Conservation (phyloP, 2,797 vertebrate genomes). For the Enteromius radiatus region DNA sequence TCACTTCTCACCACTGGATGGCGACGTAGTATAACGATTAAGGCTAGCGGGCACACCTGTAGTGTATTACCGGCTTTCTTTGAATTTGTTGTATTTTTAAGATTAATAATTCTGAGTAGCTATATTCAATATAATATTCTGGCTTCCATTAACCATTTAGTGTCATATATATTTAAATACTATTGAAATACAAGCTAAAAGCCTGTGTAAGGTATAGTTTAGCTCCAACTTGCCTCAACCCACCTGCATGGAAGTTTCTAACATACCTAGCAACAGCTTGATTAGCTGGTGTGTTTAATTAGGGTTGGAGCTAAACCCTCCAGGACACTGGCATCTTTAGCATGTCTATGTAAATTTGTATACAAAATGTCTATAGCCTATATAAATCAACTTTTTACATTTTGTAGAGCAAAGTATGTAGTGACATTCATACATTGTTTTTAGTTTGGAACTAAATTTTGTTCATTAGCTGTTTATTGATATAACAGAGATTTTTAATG, state of each 20-base stretch:
- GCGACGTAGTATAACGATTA: slow-evolving; percentile 21
- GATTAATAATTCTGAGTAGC: not conserved
- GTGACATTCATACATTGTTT: not conserved
- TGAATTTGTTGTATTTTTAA: not conserved
- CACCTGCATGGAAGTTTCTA: too few relatives aligned
- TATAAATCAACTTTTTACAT: not conserved
- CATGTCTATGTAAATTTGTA: not conserved
- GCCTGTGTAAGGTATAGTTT: not conserved
- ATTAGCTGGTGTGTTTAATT: too few relatives aligned
- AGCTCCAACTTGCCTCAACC: too few relatives aligned
- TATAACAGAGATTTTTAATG: not conserved
- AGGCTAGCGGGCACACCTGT: not conserved
- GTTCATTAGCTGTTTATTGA: not conserved
- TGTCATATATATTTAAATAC: not conserved
- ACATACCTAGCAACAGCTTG: too few relatives aligned
- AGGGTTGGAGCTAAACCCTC: too few relatives aligned
- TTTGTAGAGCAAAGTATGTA: not conserved
- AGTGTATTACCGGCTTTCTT: not conserved
- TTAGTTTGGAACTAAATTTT: not conserved
- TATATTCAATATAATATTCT: not conserved
- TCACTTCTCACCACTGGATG: slow-evolving; percentile 22
- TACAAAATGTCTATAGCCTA: not conserved
- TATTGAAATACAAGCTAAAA: not conserved
- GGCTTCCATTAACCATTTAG: not conserved
- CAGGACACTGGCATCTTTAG: not conserved